A percentile compares a stretch with the other conserved stretches of the same genome.
Evolutionary conservation across 2,888 invertebrate species (phyloP).

Genomic region (Eupeodes latifasciatus): DNA sequence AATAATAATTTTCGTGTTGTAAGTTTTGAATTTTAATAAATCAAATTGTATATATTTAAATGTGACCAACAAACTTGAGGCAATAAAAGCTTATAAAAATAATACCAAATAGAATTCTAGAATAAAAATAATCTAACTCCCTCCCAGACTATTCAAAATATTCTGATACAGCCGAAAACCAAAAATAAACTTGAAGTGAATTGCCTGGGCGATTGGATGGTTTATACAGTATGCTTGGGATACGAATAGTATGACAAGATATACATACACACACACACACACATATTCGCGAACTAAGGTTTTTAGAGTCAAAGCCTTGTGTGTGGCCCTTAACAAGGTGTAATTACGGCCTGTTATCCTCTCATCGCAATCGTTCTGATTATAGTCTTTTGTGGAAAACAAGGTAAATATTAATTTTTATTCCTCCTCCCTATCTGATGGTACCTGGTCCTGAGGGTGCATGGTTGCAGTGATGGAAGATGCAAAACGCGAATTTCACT

Average conservation of each 20-base stretch:
- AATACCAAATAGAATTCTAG: no score
- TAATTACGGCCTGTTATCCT: slow-evolving; percentile 84
- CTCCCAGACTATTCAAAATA: neutral
- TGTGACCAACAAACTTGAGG: no score
- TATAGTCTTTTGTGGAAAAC: slow-evolving; percentile 82
- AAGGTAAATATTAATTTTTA: slow-evolving; percentile 84
- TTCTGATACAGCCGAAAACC: neutral
- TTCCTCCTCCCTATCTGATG: slow-evolving; percentile 71
- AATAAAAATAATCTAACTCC: neutral
- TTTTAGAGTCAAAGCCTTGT: slow-evolving; percentile 66
- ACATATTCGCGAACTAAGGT: neutral
- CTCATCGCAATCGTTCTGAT: slow-evolving; percentile 81
- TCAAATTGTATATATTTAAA: no score
- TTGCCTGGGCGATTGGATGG: neutral
- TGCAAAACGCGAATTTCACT: slow-evolving; percentile 77
- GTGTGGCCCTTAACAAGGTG: slow-evolving; percentile 82
- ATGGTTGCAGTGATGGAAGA: slow-evolving; percentile 39
- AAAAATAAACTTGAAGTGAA: slow-evolving; percentile 30
- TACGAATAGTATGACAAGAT: neutral
- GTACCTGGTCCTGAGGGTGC: slow-evolving; percentile 13
- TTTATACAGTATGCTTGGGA: neutral
- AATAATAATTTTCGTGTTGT: no score
- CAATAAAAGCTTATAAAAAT: no score
- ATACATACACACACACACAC: no score
- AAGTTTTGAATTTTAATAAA: no score